A percentile compares a stretch with the other conserved stretches of the same genome.
These are phyloP conservation scores for Tympanoctomys barrerae DNA, from an alignment of 2,797 vertebrate species.

Conservation along the genomic window DNA sequence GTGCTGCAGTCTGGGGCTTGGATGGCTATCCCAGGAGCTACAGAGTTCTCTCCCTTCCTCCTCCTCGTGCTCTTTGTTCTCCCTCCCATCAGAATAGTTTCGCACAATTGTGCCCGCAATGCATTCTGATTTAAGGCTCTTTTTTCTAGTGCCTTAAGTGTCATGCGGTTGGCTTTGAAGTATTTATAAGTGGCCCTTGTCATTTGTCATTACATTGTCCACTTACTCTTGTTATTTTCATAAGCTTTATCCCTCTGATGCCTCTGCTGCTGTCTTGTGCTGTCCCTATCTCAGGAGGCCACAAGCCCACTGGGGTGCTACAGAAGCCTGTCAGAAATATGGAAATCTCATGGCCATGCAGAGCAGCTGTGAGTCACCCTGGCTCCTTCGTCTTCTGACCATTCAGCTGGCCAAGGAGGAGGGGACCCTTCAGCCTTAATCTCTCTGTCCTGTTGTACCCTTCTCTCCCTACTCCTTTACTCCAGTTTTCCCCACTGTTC, in stretches of 20 bases:
- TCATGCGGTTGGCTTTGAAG: background rate
- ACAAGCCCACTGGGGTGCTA: no score
- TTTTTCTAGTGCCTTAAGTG: background rate
- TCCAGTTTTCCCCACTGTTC: background rate
- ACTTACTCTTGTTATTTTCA: background rate
- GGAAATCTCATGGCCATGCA: accelerated
- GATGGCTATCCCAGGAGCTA: background rate
- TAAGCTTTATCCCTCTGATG: background rate
- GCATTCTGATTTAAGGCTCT: background rate
- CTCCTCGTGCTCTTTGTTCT: background rate
- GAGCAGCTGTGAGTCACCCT: background rate
- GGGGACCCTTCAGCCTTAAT: background rate
- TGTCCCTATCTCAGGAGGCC: background rate
- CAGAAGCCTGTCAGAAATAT: background rate
- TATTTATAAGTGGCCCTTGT: background rate
- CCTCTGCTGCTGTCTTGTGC: background rate
- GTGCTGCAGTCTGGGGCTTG: background rate
- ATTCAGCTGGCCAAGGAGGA: background rate
- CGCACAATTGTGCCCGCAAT: background rate
- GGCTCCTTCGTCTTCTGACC: background rate
- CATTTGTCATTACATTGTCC: background rate
- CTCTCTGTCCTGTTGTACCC: background rate
- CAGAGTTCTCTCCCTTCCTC: background rate
- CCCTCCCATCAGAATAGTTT: background rate
- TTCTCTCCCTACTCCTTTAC: background rate